phyloP scores from a whole-genome alignment of 2,797 vertebrate genomes.

The Syndactyla subalaris region DNA sequence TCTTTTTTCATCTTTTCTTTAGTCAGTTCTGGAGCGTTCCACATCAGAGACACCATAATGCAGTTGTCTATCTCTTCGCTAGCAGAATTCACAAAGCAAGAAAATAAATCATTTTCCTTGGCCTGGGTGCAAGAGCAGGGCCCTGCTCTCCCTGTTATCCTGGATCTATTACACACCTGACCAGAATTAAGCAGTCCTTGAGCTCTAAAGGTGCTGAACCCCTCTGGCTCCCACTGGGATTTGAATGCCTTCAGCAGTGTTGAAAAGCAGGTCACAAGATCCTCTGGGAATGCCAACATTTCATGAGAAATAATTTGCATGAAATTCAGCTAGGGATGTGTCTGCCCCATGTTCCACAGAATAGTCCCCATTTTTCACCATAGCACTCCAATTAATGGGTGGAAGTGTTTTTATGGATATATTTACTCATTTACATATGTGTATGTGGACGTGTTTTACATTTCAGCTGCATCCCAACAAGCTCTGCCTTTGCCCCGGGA shows the following conservation, averaged over 20 bases:
- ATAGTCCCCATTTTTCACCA: neutral
- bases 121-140: neutral
- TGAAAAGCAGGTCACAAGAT: conserved; percentile 33
- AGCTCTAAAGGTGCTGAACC: conserved; percentile 20
- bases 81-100: neutral
- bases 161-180: neutral
- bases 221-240: neutral
- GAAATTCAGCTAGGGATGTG: neutral
- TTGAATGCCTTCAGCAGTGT: neutral
- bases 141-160: neutral
- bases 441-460: neutral
- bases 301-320: neutral
- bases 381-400: neutral
- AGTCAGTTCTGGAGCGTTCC: neutral
- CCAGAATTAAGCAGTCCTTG: neutral
- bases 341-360: neutral
- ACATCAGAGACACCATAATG: neutral
- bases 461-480: neutral
- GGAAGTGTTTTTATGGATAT: neutral
- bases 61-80: neutral
- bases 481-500: neutral
- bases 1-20: neutral
- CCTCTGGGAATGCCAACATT: neutral
- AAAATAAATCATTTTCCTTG: neutral
- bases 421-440: neutral